Percentiles rank a stretch among this genome's conserved stretches.
Evolutionary conservation across 2,888 invertebrate species (phyloP).

Genomic region (Idaea biselata): DNA sequence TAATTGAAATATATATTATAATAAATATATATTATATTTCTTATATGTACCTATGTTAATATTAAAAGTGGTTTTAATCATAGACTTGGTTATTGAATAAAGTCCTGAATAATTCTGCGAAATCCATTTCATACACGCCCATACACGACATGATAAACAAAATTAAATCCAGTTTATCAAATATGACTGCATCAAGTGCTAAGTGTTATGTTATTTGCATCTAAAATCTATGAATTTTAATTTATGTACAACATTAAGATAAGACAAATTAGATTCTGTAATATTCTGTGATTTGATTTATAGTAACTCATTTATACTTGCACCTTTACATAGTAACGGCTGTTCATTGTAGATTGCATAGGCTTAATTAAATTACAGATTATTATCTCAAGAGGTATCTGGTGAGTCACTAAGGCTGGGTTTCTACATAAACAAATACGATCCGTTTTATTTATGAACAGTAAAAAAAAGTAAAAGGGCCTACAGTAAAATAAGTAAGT

Average conservation of each 20-base stretch:
- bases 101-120: too few species aligned
- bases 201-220: background rate
- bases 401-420: constrained; percentile 39
- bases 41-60: too few species aligned
- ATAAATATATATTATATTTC: too few species aligned
- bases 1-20: too few species aligned
- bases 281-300: constrained; percentile 18
- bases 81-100: too few species aligned
- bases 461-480: too few species aligned
- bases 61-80: too few species aligned
- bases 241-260: background rate
- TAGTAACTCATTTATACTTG: background rate
- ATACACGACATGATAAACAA: background rate
- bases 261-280: constrained; percentile 9
- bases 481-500: too few species aligned
- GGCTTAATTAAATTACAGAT: constrained; percentile 27
- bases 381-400: constrained; percentile 29
- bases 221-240: background rate
- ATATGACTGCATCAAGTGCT: background rate
- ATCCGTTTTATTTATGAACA: too few species aligned
- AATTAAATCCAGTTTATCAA: background rate
- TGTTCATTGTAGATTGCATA: constrained; percentile 17
- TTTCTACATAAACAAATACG: too few species aligned
- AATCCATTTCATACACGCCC: too few species aligned
- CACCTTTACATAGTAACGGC: constrained; percentile 13